Evolutionary conservation across 2,888 invertebrate species (phyloP).

Genomic region (Sarcophaga subvicina): DNA sequence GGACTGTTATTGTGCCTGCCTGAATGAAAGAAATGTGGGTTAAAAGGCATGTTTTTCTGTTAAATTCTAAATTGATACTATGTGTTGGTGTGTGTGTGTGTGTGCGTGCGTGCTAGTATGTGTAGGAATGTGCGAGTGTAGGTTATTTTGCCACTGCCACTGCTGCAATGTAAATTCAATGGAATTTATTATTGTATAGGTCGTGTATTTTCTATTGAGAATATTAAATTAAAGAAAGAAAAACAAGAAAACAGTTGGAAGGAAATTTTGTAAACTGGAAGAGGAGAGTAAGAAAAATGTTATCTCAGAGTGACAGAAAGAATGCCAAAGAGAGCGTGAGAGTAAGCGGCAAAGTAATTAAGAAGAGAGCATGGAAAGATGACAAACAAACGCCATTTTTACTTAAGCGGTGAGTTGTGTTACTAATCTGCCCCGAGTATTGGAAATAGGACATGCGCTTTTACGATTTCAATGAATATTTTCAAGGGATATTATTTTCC

Average conservation of each 20-base stretch:
- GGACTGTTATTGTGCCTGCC: conserved; percentile 29
- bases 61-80: conserved; percentile 46
- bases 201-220: conserved; percentile 55
- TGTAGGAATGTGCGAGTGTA: neutral
- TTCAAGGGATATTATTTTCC: neutral
- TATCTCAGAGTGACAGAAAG: neutral
- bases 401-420: conserved; percentile 11
- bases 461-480: neutral
- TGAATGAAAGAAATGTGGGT: conserved; percentile 56
- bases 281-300: neutral
- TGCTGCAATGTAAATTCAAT: conserved; percentile 58
- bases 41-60: conserved; percentile 62
- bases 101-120: neutral
- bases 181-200: conserved; percentile 67
- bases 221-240: conserved; percentile 30
- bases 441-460: neutral
- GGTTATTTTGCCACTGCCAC: neutral
- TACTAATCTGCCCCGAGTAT: neutral
- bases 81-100: conserved; percentile 20
- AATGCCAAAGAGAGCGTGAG: neutral
- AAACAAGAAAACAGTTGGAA: conserved; percentile 24
- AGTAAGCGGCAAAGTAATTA: too few relatives aligned
- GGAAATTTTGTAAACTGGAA: conserved; percentile 29
- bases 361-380: neutral
- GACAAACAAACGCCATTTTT: conserved; percentile 28